Evolutionary conservation across 1,140 invertebrate genomes (phyloP).

Genomic region (Sminthurinus signatus): DNA sequence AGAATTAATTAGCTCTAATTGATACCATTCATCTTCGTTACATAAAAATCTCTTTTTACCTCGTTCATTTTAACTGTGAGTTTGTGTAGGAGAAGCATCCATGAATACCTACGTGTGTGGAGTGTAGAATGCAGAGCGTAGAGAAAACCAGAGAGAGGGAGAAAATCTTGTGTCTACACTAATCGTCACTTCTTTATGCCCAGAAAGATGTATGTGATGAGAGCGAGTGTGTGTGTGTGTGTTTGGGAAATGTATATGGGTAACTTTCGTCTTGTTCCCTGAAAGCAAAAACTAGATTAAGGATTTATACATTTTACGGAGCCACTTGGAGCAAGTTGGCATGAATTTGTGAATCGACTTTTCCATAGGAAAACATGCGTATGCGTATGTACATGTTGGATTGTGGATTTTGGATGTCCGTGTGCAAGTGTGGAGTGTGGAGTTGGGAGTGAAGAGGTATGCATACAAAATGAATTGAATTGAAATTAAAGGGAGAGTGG

Average conservation of each 20-base stretch:
- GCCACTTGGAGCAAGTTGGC: background rate
- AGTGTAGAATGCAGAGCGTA: too few relatives aligned
- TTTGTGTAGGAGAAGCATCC: too few relatives aligned
- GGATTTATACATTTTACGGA: constrained; percentile 1
- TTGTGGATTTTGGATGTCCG: background rate
- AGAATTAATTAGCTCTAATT: constrained; percentile 43
- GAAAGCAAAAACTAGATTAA: constrained; percentile 7
- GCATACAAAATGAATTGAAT: background rate
- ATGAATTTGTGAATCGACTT: background rate
- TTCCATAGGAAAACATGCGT: background rate
- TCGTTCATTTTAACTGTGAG: constrained; percentile 8
- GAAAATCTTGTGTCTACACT: background rate
- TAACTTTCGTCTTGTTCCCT: background rate
- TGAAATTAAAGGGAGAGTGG: constrained; percentile 6
- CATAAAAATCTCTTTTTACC: constrained; percentile 38
- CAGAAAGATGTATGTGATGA: too few relatives aligned
- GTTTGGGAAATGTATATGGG: too few relatives aligned
- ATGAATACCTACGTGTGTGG: too few relatives aligned
- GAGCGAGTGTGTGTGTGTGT: too few relatives aligned
- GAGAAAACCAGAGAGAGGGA: too few relatives aligned
- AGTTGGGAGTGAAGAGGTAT: background rate
- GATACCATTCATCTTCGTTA: constrained; percentile 42
- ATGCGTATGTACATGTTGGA: background rate
- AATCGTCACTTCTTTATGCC: too few relatives aligned
- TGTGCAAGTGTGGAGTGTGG: background rate